These are phyloP conservation scores for Uropsilus gracilis DNA, from an alignment of 2,113 vertebrate genomes.

Conservation along the genomic window DNA sequence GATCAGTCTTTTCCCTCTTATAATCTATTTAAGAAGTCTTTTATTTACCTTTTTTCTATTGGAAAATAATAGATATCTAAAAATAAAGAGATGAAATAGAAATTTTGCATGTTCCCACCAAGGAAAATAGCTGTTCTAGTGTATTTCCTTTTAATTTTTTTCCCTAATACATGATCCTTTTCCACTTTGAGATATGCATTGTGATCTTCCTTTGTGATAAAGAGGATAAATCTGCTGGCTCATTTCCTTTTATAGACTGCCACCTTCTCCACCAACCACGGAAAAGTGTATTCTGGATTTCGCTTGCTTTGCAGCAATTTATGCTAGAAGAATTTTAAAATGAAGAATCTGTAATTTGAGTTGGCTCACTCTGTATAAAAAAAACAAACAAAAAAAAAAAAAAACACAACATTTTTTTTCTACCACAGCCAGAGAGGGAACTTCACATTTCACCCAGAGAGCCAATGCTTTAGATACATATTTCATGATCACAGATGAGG, in stretches of 20 bases:
- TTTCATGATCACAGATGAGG: slow-evolving; percentile 74
- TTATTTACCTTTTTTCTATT: slow-evolving; percentile 6
- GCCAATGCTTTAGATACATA: slow-evolving; percentile 69
- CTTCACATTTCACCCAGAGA: slow-evolving; percentile 58
- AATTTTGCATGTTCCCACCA: slow-evolving; percentile 23
- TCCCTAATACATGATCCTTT: not conserved
- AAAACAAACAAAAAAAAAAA: not conserved
- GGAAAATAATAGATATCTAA: slow-evolving; percentile 34
- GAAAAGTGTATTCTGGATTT: slow-evolving; percentile 58
- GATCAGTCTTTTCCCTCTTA: too few relatives aligned
- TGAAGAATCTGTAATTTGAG: slow-evolving; percentile 64
- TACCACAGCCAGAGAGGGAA: slow-evolving; percentile 64
- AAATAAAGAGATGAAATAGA: slow-evolving; percentile 46
- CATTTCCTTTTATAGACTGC: slow-evolving; percentile 66
- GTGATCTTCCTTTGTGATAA: slow-evolving; percentile 55
- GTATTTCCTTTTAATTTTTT: slow-evolving; percentile 40
- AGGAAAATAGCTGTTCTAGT: slow-evolving; percentile 1
- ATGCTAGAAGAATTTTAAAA: slow-evolving; percentile 71
- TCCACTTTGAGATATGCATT: not conserved
- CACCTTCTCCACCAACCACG: slow-evolving; percentile 56
- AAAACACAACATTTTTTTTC: slow-evolving; percentile 66
- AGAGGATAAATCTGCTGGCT: slow-evolving; percentile 52
- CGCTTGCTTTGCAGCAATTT: slow-evolving; percentile 62
- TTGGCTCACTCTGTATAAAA: slow-evolving; percentile 56
- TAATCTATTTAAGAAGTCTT: not conserved